A percentile compares a stretch with the other conserved stretches of the same genome.
Conservation (phyloP, 2,113 vertebrate genomes). For the Phalacrocorax pelagicus region DNA sequence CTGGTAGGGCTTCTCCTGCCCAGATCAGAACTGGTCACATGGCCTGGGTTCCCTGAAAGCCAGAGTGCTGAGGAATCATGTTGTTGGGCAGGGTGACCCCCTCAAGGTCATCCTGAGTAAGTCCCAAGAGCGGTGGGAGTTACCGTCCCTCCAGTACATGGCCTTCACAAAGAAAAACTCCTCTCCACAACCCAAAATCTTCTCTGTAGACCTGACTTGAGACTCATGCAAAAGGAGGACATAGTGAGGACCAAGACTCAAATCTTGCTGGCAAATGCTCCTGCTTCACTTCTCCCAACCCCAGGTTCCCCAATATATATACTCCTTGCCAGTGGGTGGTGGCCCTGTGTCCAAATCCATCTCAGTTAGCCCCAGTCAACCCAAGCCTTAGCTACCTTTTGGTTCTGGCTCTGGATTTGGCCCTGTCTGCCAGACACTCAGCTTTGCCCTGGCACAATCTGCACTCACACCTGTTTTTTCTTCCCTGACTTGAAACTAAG, state of each 20-base stretch:
- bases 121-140: background rate
- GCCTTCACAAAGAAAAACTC: background rate
- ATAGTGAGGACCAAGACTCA: background rate
- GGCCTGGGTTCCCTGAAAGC: background rate
- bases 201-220: background rate
- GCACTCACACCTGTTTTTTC: background rate
- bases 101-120: background rate
- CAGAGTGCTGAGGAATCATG: background rate
- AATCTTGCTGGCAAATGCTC: background rate
- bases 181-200: background rate
- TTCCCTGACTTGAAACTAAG: background rate
- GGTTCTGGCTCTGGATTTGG: accelerated
- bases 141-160: background rate
- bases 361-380: background rate
- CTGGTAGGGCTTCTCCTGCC: background rate
- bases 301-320: background rate
- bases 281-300: background rate
- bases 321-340: background rate
- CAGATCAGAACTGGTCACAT: background rate
- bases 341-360: background rate
- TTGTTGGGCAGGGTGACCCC: background rate
- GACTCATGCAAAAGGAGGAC: background rate
- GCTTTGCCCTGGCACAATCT: background rate
- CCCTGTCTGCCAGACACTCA: background rate
- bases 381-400: background rate